Percentiles rank a stretch among this genome's conserved stretches.
phyloP scores from a whole-genome alignment of 2,888 invertebrate species.

The Tetragonula carbonaria region DNA sequence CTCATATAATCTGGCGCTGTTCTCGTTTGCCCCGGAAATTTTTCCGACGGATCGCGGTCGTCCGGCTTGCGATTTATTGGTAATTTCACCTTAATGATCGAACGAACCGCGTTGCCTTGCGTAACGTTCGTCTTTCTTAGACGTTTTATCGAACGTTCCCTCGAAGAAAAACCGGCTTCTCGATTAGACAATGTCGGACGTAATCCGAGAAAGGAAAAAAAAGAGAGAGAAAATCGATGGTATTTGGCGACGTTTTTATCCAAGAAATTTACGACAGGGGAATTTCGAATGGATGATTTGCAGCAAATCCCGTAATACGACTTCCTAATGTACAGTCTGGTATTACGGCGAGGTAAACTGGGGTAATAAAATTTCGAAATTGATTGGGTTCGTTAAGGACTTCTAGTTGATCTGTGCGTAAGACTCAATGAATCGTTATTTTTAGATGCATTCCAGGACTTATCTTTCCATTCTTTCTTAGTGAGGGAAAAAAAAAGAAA shows the following conservation, averaged over 20 bases:
- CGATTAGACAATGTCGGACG: constrained; percentile 18
- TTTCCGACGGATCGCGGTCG: background rate
- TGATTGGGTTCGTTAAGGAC: background rate
- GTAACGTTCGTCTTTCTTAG: constrained; percentile 15
- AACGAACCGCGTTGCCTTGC: constrained; percentile 17
- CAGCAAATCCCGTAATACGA: background rate
- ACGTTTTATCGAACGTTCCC: constrained; percentile 27
- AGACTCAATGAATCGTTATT: constrained; percentile 21
- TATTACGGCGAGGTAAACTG: background rate
- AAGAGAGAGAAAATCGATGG: constrained; percentile 1
- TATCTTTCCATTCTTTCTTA: background rate
- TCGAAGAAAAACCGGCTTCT: background rate
- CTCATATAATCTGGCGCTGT: background rate
- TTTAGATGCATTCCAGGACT: constrained; percentile 5
- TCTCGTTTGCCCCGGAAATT: constrained; percentile 8
- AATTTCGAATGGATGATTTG: constrained; percentile 12
- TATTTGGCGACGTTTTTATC: constrained; percentile 15
- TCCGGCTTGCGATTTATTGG: constrained; percentile 18
- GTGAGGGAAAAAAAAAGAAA: background rate
- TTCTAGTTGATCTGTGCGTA: constrained; percentile 2
- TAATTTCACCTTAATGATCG: constrained; percentile 20
- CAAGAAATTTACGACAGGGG: constrained; percentile 2
- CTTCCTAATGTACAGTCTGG: background rate
- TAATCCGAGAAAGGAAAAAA: background rate
- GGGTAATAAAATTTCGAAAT: constrained; percentile 14